Evolutionary conservation across 1,140 invertebrate species (phyloP), one percentile per base, ranked within the genome.

Genomic region (Homarus americanus): DNA sequence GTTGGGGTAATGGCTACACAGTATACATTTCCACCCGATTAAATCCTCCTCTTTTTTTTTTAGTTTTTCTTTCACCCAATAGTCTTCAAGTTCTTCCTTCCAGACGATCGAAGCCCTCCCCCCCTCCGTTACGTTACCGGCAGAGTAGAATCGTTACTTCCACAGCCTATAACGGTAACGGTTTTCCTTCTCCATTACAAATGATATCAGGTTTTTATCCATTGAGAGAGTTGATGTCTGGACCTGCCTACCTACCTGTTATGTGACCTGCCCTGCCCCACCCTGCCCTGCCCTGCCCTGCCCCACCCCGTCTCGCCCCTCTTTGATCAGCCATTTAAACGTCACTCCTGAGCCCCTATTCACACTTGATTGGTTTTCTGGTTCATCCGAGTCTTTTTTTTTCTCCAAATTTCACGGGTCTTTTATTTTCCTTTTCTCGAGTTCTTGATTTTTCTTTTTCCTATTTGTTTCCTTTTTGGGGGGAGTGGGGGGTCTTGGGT

Each of bases 131-230:
- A 10, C 63, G 63, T 69, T 32, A 7, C 63, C 32, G 63, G n/a
- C 63, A 7, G 63, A 3, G 0, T 69, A 24, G 53, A 24, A 2
- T 58, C 53, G 53, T 58, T 58, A 58, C 53, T 58, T 58, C 53
- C 53, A 58, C 9, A 24, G 53, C 44, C 44, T 5, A 32, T n/a
- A 69, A 32, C 5, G 0, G 63, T 69, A 69, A 69, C 63, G 63
- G 63, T 69, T 69, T 58, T 69, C 12, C 63, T 12, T 69, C 28
- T n/a, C 63, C 5, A 69, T 69, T 69, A 69, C 63, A 69, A 69
- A 32, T 69, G 63, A 28, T 69, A 69, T 69, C 63, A 69, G 32
- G 63, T 28, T 63, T 63, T 63, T 63, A 15, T 63, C 24, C 20
- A 12, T 10, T 63, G 44, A 5, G 44, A 49, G 44, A 49, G n/a